Evolutionary conservation across 2,888 invertebrate species (phyloP), one percentile per base, ranked within the genome.

Genomic region (Cosmia pyralina): DNA sequence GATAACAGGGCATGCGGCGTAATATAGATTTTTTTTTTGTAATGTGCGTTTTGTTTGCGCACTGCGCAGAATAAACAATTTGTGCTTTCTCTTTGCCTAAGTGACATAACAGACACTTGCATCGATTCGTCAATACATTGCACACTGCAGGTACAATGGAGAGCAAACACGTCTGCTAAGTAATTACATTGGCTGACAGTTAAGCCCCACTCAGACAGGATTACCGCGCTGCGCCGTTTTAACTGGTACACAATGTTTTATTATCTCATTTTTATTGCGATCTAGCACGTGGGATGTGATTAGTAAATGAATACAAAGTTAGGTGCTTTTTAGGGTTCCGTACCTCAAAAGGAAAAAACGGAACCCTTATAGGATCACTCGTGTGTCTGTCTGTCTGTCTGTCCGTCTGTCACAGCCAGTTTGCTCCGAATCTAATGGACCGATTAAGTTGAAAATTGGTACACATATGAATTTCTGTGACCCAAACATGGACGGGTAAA

Each of bases 141-240:
- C 55, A 46, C 66, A 28, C 11, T 64, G 65, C 73, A 70, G 68
- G 63, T 67, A 83, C 72, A 67, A 60, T 62, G 50, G 59, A 69
- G 72, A 69, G 50, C 75, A 72, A 77, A 82, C 78, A 71, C 59
- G 55, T 78, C 71, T 72, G 41, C 75, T 71, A 71, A 83, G 82
- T 83, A 83, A 85, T 85, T 80, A 82, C 77, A 53, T 60, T 22
- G 76, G 77, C 69, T 72, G 67, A 64, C 70, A 72, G 76, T 84
- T 85, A 87, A 89, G 86, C 87, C 72, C 87, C 88, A 88, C 90
- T 90, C 90, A 90, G 89, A 90, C 90, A 72, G 85, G 89, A 89
- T 90, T 90, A 90, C 71, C 11, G 69, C 53, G 52, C 62, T 64
- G 64, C 38, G 53, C 48, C 68, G 77, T 76, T 84, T 84, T 77